These are phyloP conservation scores for Nomada ferruginata DNA, from an alignment of 2,888 invertebrate species.

Conservation along the genomic window DNA sequence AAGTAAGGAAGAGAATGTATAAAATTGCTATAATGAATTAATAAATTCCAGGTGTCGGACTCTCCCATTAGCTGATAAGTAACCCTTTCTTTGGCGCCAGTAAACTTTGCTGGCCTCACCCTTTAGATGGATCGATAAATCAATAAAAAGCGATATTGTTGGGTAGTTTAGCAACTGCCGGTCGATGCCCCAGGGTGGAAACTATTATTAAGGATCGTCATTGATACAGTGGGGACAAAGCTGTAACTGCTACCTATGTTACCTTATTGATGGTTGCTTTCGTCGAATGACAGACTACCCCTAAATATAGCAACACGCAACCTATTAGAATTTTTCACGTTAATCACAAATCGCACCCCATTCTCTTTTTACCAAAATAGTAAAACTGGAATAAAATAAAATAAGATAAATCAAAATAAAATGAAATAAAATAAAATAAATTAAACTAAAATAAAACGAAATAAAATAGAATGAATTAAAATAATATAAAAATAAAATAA, in stretches of 20 bases:
- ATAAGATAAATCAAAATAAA: too few species aligned
- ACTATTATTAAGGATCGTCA: conserved; percentile 40
- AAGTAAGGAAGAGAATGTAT: too few species aligned
- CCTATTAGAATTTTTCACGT: neutral
- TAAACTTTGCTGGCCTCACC: conserved; percentile 18
- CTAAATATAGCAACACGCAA: too few species aligned
- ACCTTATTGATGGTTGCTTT: neutral
- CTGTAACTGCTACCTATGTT: neutral
- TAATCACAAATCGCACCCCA: neutral
- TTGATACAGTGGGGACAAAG: conserved; percentile 1
- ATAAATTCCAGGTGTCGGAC: neutral
- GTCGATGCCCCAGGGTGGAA: conserved; percentile 46
- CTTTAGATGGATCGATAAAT: conserved; percentile 54
- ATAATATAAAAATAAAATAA: too few species aligned
- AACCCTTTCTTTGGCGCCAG: conserved; percentile 7
- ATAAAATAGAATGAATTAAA: too few species aligned
- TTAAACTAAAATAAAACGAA: too few species aligned
- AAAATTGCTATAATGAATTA: too few species aligned
- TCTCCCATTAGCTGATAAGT: neutral
- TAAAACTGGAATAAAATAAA: too few species aligned
- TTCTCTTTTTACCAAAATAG: neutral
- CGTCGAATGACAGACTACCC: neutral
- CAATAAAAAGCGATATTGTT: conserved; percentile 40
- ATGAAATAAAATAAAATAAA: too few species aligned
- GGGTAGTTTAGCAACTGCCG: conserved; percentile 16